These are phyloP conservation scores for Cyphomyrus discorhynchus DNA, from an alignment of 2,113 vertebrate species.

Conservation along the genomic window DNA sequence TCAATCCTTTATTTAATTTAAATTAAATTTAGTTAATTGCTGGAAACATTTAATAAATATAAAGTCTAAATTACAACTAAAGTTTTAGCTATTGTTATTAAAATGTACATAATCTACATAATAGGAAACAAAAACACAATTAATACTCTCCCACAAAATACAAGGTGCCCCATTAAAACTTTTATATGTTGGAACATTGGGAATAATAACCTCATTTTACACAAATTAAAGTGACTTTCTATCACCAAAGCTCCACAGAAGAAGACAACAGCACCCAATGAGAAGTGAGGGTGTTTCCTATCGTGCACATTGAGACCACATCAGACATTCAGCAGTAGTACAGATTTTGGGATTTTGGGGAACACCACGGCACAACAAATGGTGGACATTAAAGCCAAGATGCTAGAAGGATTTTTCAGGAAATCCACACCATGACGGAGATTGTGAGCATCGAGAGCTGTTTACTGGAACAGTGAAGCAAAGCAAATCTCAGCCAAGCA, in stretches of 20 bases:
- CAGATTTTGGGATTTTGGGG: not conserved
- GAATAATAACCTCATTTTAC: not conserved
- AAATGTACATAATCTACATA: not conserved
- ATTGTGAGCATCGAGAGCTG: not conserved
- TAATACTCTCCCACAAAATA: not conserved
- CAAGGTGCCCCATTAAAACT: not conserved
- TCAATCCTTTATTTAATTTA: not conserved
- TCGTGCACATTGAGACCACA: not conserved
- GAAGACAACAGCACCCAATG: not conserved
- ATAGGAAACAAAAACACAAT: not conserved
- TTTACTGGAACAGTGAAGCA: not conserved
- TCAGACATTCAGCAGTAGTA: not conserved
- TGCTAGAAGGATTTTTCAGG: not conserved
- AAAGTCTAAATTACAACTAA: not conserved
- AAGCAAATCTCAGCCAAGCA: not conserved
- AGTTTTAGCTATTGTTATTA: not conserved
- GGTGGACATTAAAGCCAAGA: not conserved
- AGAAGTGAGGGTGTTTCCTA: not conserved
- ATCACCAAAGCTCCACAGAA: not conserved
- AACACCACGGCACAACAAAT: not conserved
- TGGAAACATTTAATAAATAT: not conserved
- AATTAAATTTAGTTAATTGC: not conserved
- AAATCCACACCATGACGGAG: not conserved
- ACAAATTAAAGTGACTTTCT: not conserved
- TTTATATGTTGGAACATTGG: not conserved